Base-by-base conservation (phyloP, 1,140 invertebrate species). In the Callitettix versicolor region DNA sequence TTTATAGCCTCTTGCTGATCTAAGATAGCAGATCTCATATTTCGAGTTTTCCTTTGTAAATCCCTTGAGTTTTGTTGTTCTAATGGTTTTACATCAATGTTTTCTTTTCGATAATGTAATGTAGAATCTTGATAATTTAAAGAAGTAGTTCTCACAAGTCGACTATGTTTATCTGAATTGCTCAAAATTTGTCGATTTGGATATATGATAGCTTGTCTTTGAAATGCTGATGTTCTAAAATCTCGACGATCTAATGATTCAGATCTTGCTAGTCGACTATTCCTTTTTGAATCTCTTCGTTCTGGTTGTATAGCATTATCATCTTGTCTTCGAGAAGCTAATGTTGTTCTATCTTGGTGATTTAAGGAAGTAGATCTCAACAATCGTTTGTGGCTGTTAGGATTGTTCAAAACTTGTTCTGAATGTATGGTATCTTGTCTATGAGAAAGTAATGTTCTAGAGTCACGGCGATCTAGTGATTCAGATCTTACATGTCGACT, bases 391-490 rank as follows among this genome's bases (percentile, higher is more conserved):
- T 30, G 26, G 9, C 26, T 30, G 26, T 4, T 9, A 4, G 26
- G 9, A 30, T 30, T 30, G 9, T 9, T 3, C 9, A 9, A 30
- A 30, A 4, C 26, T 30, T 9, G 26, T 3, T 30, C 26, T 30
- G 26, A 30, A 4, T 30, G 26, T 30, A 30, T 30, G 26, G 3
- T 9, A 30, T 4, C 26, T 30, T 30, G 3, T 9, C 26, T 30
- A 4, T 30, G 9, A 9, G 9, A 14, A 21, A 20, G 3, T 2
- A 18, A 12, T 44, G 33, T 41, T 18, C 51, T 40, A 5, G 33
- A 34, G 9, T 53, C 51, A 41, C 51, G 51, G 36, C 38, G 33
- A 46, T 42, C 51, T 40, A 20, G 7, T 4, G 51, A 24, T 1
- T 12, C n/a, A 6, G 18, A 38, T 42, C 51, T 2, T 5, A 24